Evolutionary conservation across 2,888 invertebrate species (phyloP).

Genomic region (Dicyrtoma fusca): DNA sequence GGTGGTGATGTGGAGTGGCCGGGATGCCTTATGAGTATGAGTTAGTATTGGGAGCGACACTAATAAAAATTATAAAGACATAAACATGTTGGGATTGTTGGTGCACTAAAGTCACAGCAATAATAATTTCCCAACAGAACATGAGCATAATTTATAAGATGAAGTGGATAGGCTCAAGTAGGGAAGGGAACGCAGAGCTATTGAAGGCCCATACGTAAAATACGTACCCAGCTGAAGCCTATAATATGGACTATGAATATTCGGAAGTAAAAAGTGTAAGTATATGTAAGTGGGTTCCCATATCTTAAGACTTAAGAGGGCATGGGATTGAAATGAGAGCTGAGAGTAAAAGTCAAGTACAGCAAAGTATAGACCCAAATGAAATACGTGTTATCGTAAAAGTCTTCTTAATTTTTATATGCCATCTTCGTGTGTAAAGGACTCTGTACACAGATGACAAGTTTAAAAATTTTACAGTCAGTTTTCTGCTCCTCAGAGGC

Average conservation of each 20-base stretch:
- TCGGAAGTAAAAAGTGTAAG: too few relatives aligned
- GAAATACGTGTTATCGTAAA: slow-evolving; percentile 32
- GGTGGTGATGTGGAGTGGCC: too few relatives aligned
- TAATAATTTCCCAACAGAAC: slow-evolving; percentile 20
- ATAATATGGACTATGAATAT: too few relatives aligned
- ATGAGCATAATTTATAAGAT: slow-evolving; percentile 27
- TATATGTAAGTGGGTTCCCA: too few relatives aligned
- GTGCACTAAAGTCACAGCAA: slow-evolving; percentile 16
- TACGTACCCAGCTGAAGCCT: too few relatives aligned
- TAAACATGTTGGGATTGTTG: slow-evolving; percentile 14
- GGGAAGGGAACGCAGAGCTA: neutral
- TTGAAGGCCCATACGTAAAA: too few relatives aligned
- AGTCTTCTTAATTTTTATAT: slow-evolving; percentile 34
- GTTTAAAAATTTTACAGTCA: neutral
- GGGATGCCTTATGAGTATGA: slow-evolving; percentile 2
- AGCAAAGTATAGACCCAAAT: neutral
- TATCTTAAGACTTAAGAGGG: too few relatives aligned
- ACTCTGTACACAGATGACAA: slow-evolving; percentile 7
- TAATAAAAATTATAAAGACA: slow-evolving; percentile 26
- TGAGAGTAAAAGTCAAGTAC: neutral
- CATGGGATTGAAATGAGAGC: neutral
- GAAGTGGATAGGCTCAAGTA: neutral
- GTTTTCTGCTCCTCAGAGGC: neutral
- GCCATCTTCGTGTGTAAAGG: slow-evolving; percentile 15
- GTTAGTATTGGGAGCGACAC: slow-evolving; percentile 15